Evolutionary conservation across 2,888 invertebrate genomes (phyloP).

Genomic region (Miltochrista miniata): DNA sequence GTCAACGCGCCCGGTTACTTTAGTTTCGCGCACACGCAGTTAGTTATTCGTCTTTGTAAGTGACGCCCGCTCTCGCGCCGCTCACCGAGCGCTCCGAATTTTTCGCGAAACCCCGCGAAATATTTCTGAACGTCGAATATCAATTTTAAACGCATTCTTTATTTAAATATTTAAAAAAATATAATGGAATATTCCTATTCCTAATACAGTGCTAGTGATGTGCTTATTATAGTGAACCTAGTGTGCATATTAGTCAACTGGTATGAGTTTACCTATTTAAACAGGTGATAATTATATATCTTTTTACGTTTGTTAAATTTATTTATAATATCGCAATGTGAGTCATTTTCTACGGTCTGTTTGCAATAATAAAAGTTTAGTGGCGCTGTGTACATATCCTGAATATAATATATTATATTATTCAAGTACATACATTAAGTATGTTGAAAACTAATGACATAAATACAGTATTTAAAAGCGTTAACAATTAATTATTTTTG

Average conservation of each 20-base stretch:
- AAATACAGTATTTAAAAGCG: not conserved
- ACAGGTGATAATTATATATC: conserved; percentile 47
- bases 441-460: conserved; percentile 3
- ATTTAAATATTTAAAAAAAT: conserved; percentile 27
- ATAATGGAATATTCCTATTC: conserved; percentile 28
- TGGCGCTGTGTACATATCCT: not conserved
- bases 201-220: conserved; percentile 46
- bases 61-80: conserved; percentile 67
- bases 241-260: conserved; percentile 40
- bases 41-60: conserved; percentile 62
- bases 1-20: conserved; percentile 56
- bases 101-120: conserved; percentile 67
- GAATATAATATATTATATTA: not conserved
- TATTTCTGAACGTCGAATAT: conserved; percentile 43
- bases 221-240: conserved; percentile 37
- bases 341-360: not conserved
- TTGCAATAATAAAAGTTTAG: not conserved
- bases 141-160: conserved; percentile 23
- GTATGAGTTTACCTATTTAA: conserved; percentile 64
- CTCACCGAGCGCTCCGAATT: conserved; percentile 55
- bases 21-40: conserved; percentile 66
- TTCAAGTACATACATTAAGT: not conserved
- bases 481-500: conserved; percentile 7
- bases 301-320: conserved; percentile 12
- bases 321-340: not conserved